phyloP scores from a whole-genome alignment of 2,888 invertebrate genomes.

The Drosophila rellima region DNA sequence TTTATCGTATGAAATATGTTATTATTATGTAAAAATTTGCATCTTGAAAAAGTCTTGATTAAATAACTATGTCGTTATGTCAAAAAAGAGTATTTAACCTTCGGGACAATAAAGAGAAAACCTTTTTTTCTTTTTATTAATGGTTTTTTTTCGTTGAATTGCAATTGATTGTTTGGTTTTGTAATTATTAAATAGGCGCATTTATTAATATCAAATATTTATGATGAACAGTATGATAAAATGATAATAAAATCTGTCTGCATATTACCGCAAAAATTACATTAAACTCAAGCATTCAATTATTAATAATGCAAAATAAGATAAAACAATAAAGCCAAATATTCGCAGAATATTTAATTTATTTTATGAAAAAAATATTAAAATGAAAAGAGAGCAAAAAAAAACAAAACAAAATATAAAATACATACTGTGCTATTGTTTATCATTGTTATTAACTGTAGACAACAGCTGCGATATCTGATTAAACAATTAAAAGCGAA shows the following conservation, averaged over 20 bases:
- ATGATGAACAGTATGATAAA: slow-evolving; percentile 52
- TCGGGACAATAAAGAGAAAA: background rate
- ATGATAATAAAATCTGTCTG: slow-evolving; percentile 35
- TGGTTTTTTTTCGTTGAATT: slow-evolving; percentile 9
- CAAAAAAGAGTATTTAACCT: background rate
- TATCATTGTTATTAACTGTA: slow-evolving; percentile 26
- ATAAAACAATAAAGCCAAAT: slow-evolving; percentile 9
- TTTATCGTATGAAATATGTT: too few relatives aligned
- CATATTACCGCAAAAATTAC: slow-evolving; percentile 27
- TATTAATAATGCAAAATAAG: slow-evolving; percentile 24
- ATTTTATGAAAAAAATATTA: slow-evolving; percentile 24
- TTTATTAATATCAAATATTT: slow-evolving; percentile 66
- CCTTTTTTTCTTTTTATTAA: background rate
- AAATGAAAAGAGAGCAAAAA: background rate
- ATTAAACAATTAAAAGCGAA: slow-evolving; percentile 56
- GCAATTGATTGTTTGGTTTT: slow-evolving; percentile 11
- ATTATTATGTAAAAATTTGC: too few relatives aligned
- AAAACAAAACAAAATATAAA: slow-evolving; percentile 6
- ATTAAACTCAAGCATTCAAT: slow-evolving; percentile 50
- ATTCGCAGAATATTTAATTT: slow-evolving; percentile 28
- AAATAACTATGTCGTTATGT: too few relatives aligned
- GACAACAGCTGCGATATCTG: slow-evolving; percentile 46
- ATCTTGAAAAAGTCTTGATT: too few relatives aligned
- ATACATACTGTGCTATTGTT: slow-evolving; percentile 23
- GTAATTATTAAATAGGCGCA: slow-evolving; percentile 29